Conservation (phyloP, 23 tunicate species). For the Corella eumyota region DNA sequence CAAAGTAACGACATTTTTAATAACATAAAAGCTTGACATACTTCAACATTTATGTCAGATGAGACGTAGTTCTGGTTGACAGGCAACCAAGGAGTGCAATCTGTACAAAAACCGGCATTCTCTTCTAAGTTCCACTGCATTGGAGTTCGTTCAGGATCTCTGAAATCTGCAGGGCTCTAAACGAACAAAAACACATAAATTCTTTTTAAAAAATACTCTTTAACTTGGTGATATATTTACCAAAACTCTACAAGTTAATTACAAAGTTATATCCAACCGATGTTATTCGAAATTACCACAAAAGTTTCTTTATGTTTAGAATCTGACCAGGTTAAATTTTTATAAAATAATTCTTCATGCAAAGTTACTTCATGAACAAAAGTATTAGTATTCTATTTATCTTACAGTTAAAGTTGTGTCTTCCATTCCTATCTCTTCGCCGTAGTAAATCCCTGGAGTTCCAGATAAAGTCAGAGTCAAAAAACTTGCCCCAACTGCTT, state of each 20-base stretch:
- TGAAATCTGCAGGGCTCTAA: constrained; percentile 33
- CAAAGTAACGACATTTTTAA: not conserved
- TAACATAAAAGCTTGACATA: no score
- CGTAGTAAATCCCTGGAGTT: constrained; percentile 77
- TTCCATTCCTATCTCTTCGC: constrained; percentile 89
- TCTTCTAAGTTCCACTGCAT: constrained; percentile 66
- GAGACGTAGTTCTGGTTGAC: constrained; percentile 26
- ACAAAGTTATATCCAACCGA: no score
- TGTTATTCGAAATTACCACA: no score
- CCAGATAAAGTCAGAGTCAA: constrained; percentile 64
- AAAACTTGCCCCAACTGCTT: constrained; percentile 42
- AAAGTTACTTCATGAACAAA: no score
- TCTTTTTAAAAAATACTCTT: not conserved
- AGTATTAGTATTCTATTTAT: no score
- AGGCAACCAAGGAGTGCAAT: constrained; percentile 60
- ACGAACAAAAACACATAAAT: no score
- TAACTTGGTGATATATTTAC: no score
- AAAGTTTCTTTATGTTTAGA: no score
- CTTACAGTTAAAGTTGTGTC: no score
- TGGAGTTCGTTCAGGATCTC: constrained; percentile 76
- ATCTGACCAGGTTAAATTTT: no score
- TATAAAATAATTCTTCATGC: no score
- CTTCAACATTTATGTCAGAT: constrained; percentile 49
- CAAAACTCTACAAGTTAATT: not conserved
- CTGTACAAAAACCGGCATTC: constrained; percentile 63